A percentile compares a stretch with the other conserved stretches of the same genome.
Evolutionary conservation across 2,888 invertebrate genomes (phyloP).

Genomic region (Trisateles emortualis): DNA sequence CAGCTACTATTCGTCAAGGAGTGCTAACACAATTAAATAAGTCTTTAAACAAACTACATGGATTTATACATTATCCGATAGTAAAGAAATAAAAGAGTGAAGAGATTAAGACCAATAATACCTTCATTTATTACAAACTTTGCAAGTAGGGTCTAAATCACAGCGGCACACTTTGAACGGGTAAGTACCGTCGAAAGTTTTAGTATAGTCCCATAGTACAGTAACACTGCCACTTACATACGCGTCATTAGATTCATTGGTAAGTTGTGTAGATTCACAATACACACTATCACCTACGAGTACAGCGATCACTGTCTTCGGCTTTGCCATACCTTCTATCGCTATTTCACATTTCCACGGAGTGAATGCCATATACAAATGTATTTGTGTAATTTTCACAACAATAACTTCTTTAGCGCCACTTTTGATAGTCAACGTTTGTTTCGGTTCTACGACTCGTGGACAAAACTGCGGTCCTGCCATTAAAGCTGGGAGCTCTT

Average conservation of each 20-base stretch:
- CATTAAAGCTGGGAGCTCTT: conserved; percentile 63
- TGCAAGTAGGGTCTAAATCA: conserved; percentile 64
- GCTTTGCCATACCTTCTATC: conserved; percentile 1
- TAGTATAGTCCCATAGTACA: conserved; percentile 70
- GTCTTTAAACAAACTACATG: not conserved
- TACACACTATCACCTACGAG: conserved; percentile 65
- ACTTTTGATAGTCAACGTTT: conserved; percentile 58
- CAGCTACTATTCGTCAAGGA: too few species aligned
- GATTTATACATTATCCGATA: not conserved
- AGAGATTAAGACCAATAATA: not conserved
- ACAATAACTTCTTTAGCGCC: conserved; percentile 60
- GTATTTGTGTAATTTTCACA: conserved; percentile 74
- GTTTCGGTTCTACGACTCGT: conserved; percentile 59
- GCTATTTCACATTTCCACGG: conserved; percentile 70
- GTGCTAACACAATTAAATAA: not conserved
- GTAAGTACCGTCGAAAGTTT: conserved; percentile 67
- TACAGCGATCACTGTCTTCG: conserved; percentile 42
- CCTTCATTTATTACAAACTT: conserved; percentile 54
- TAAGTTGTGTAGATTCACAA: conserved; percentile 65
- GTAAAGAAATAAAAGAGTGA: not conserved
- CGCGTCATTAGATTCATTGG: conserved; percentile 58
- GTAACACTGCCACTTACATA: conserved; percentile 61
- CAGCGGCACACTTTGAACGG: conserved; percentile 68
- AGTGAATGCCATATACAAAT: conserved; percentile 77
- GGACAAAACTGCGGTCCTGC: conserved; percentile 73